Conservation (phyloP, 2,888 invertebrate genomes). For the Hermodice carunculata region DNA sequence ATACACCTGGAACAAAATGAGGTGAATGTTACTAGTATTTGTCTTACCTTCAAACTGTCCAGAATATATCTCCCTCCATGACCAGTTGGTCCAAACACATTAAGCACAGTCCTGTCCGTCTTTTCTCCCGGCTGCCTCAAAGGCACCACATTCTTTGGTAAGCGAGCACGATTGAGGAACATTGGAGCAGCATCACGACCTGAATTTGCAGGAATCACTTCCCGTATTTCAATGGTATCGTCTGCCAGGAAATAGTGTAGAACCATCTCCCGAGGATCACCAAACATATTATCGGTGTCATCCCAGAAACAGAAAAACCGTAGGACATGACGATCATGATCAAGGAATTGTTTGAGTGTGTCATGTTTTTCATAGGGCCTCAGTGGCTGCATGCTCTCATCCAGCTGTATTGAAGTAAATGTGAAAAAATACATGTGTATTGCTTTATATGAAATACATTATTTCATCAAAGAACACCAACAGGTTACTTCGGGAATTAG, state of each 20-base stretch:
- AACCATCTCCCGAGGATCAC: slow-evolving; percentile 83
- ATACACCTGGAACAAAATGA: too few species aligned
- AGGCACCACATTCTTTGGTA: slow-evolving; percentile 79
- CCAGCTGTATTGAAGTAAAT: slow-evolving; percentile 53
- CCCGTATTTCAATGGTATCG: slow-evolving; percentile 90
- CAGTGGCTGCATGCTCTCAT: slow-evolving; percentile 68
- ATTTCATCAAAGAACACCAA: not conserved
- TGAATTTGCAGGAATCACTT: slow-evolving; percentile 77
- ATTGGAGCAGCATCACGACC: slow-evolving; percentile 80
- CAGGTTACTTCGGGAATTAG: too few species aligned
- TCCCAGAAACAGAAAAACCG: slow-evolving; percentile 93
- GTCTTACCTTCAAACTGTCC: slow-evolving; percentile 67
- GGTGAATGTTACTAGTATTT: too few species aligned
- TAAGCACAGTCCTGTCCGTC: slow-evolving; percentile 69
- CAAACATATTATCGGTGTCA: slow-evolving; percentile 82
- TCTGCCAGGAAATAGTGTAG: slow-evolving; percentile 89
- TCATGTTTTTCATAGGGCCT: slow-evolving; percentile 69
- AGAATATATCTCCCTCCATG: slow-evolving; percentile 69
- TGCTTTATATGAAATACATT: not conserved
- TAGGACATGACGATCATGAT: slow-evolving; percentile 80
- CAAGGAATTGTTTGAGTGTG: slow-evolving; percentile 84
- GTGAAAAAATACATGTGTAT: not conserved
- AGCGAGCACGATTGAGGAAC: slow-evolving; percentile 81
- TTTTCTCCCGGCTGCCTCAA: slow-evolving; percentile 66
- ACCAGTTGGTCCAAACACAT: slow-evolving; percentile 69